Percentiles rank a stretch among this genome's conserved stretches.
phyloP scores from a whole-genome alignment of 2,797 vertebrate species.

The Pipistrellus pygmaeus region DNA sequence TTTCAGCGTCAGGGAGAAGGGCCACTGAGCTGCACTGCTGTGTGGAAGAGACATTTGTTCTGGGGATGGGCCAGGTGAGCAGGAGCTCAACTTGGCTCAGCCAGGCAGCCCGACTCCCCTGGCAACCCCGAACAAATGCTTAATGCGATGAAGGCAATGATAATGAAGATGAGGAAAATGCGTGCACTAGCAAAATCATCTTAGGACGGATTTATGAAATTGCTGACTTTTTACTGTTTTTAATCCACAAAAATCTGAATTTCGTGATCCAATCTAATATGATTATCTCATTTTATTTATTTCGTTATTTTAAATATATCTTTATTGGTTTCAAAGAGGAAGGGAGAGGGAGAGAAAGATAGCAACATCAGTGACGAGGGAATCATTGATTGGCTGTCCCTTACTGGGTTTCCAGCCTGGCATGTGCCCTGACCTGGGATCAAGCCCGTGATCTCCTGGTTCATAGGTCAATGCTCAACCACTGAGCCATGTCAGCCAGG shows the following conservation, averaged over 20 bases:
- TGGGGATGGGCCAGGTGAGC: background rate
- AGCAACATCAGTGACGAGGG: background rate
- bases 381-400: no score
- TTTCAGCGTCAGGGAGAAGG: background rate
- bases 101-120: background rate
- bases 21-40: background rate
- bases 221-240: background rate
- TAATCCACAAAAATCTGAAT: background rate
- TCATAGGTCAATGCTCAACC: no score
- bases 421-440: no score
- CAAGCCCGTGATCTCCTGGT: no score
- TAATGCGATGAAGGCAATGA: background rate
- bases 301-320: background rate
- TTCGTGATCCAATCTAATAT: background rate
- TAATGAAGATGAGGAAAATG: background rate
- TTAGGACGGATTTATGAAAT: background rate
- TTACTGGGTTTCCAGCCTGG: no score
- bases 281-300: background rate
- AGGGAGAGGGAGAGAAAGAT: background rate
- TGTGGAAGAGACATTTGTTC: background rate
- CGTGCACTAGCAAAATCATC: background rate
- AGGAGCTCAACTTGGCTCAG: background rate
- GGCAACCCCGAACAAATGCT: background rate
- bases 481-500: no score
- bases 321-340: background rate